These are phyloP conservation scores for Muscicapa adusta DNA, from an alignment of 2,113 vertebrate species.

Conservation along the genomic window DNA sequence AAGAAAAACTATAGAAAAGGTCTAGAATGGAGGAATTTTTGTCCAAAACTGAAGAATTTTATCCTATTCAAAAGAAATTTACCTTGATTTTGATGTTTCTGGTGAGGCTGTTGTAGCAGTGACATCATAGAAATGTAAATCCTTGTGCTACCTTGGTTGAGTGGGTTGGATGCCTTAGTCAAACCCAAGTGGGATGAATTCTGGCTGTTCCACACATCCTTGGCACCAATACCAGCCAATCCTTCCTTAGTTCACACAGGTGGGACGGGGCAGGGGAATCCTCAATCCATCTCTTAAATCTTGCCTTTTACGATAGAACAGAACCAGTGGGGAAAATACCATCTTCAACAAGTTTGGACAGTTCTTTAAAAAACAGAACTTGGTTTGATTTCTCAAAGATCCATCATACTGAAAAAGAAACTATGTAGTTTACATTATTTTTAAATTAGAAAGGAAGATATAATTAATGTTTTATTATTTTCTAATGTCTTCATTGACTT, in stretches of 20 bases:
- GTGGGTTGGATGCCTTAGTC: not conserved
- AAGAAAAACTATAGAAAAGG: not conserved
- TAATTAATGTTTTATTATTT: not conserved
- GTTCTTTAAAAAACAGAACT: not conserved
- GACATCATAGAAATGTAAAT: constrained; percentile 19
- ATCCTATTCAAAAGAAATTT: not conserved
- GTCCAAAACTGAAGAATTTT: not conserved
- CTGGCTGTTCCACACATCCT: constrained; percentile 37
- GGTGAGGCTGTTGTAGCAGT: not conserved
- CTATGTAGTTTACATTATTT: not conserved
- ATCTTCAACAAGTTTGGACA: not conserved
- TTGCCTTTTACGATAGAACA: not conserved
- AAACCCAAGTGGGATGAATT: constrained; percentile 21
- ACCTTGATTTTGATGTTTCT: not conserved
- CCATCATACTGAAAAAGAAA: not conserved
- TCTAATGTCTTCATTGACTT: not conserved
- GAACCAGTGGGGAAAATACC: not conserved
- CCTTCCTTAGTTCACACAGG: not conserved
- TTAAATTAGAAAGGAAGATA: not conserved
- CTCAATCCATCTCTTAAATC: not conserved
- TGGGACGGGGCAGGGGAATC: not conserved
- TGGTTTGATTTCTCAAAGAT: not conserved
- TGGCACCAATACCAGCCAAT: constrained; percentile 45
- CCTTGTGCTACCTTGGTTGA: constrained; percentile 12
- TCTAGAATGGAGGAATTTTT: not conserved